Base-by-base conservation (phyloP, 2,113 vertebrate species). In the Aphelocoma coerulescens region DNA sequence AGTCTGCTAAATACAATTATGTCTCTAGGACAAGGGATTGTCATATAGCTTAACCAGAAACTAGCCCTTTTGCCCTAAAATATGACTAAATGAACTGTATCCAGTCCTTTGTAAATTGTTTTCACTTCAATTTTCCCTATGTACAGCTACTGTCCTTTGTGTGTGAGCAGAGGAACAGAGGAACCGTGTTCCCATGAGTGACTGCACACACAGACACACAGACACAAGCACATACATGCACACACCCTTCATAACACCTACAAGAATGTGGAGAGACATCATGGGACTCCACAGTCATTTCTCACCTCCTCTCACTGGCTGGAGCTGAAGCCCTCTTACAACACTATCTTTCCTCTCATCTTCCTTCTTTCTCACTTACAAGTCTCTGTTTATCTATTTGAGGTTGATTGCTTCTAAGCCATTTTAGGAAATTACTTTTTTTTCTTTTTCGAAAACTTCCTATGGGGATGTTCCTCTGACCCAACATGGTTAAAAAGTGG, bases 171-270 rank as follows among this genome's bases (percentile, higher is more conserved):
- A 59, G 26, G 33, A 33, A 10, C 20, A 43, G 28, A 59, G 26
- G 35, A 35, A 11, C 8, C 2, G 0, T 6, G 6, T 39, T 52
- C 37, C 30, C 18, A 9, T 11, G 33, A 18, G 33, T 4, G 1
- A 13, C 26, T 35, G 33, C 7, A 1, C 44, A 13, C 35, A 51
- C 15, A 62, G 74, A 26, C 17, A 20, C 30, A 51, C 12, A 48
- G 51, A 23, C 19, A 26, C 20, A 49, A 19, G 51, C 39, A 17
- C 23, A 28, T 7, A 7, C 13, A 8, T 2, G 37, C 10, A 22
- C 26, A 32, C 2, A 0, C 7, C 5, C 16, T 11, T 69, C 13
- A 2, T 17, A 28, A 44, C 2, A 44, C 7, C 22, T 49, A 11
- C 3, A 46, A 18, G 51, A 49, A 62, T 11, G 7, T 17, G 22